Percentiles rank a stretch among this genome's conserved stretches.
These are phyloP conservation scores for Tenthredo mesomela DNA, from an alignment of 2,888 invertebrate genomes.

Conservation along the genomic window DNA sequence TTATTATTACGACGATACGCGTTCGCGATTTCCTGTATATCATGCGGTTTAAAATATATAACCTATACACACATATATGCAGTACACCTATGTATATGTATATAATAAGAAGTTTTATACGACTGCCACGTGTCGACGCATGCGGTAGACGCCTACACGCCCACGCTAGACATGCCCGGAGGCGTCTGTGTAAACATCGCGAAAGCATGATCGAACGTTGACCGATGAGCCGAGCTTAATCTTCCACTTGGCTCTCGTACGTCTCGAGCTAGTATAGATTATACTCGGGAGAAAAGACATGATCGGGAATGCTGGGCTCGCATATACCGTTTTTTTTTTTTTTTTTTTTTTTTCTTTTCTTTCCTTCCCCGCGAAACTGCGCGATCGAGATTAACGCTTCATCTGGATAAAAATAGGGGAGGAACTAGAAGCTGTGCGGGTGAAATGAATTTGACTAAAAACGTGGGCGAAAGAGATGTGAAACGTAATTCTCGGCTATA, in stretches of 20 bases:
- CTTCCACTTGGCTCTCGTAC: not conserved
- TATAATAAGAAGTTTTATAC: not conserved
- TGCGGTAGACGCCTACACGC: not conserved
- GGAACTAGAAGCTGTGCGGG: not conserved
- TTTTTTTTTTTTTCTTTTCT: not conserved
- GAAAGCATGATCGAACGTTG: slow-evolving; percentile 35
- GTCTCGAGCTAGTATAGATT: not conserved
- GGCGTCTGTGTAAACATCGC: slow-evolving; percentile 43
- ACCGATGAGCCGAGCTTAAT: slow-evolving; percentile 41
- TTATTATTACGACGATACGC: too few species aligned
- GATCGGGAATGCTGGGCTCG: not conserved
- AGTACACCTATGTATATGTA: not conserved
- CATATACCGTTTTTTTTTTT: not conserved
- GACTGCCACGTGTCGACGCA: slow-evolving; percentile 29
- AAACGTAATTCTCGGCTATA: not conserved
- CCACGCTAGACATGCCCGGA: slow-evolving; percentile 10
- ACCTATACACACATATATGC: not conserved
- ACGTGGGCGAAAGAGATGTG: not conserved
- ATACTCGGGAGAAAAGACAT: not conserved
- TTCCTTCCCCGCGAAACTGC: not conserved
- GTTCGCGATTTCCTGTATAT: not conserved
- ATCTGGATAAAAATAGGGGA: not conserved
- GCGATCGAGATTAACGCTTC: not conserved
- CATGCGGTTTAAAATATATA: not conserved
- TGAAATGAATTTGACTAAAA: not conserved